Percentiles rank a stretch among this genome's conserved stretches.
Conservation (phyloP, 2,888 invertebrate species). For the Isotomurus palustris region DNA sequence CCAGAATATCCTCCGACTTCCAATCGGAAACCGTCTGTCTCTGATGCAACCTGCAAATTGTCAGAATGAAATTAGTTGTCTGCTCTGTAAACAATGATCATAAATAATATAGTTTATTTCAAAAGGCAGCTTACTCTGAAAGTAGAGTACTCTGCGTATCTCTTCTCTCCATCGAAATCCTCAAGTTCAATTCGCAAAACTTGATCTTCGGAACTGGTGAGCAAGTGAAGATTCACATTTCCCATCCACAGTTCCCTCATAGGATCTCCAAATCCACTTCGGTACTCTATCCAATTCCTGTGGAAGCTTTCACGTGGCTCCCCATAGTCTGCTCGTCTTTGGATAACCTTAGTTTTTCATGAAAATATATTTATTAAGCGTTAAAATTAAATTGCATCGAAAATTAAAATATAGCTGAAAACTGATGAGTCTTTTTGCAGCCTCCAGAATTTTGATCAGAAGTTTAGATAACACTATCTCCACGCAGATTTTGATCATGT, state of each 20-base stretch:
- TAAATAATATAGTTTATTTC: too few relatives aligned
- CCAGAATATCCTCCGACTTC: constrained; percentile 90
- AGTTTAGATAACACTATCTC: too few relatives aligned
- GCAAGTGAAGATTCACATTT: constrained; percentile 88
- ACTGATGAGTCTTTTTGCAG: too few relatives aligned
- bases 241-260: constrained; percentile 88
- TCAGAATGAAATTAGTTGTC: too few relatives aligned
- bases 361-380: too few relatives aligned
- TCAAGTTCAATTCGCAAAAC: constrained; percentile 80
- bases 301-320: constrained; percentile 85
- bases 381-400: too few relatives aligned
- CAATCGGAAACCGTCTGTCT: constrained; percentile 83
- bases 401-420: too few relatives aligned
- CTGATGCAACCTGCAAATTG: constrained; percentile 75
- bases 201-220: constrained; percentile 87
- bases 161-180: constrained; percentile 87
- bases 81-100: too few relatives aligned
- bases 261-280: constrained; percentile 87
- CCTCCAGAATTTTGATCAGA: too few relatives aligned
- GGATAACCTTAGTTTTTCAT: constrained; percentile 82
- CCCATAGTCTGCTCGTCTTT: constrained; percentile 81
- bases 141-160: constrained; percentile 56
- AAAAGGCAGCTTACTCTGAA: constrained; percentile 35
- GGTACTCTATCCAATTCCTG: constrained; percentile 86
- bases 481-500: too few relatives aligned